Evolutionary conservation across 1,140 invertebrate species (phyloP).

Genomic region (Acromyrmex heyeri): DNA sequence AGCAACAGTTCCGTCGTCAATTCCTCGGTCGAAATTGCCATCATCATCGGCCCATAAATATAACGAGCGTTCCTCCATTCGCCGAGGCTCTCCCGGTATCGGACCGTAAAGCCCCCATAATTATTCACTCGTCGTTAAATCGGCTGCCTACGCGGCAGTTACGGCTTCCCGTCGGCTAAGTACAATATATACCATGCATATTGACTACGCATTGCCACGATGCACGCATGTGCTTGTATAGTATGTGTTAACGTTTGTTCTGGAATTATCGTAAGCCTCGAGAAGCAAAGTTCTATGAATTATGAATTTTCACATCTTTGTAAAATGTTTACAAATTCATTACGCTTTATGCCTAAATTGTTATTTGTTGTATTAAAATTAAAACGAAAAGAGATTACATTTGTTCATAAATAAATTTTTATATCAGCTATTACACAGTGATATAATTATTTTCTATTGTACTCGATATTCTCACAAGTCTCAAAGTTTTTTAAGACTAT

Average conservation of each 20-base stretch:
- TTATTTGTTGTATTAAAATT: neutral
- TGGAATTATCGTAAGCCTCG: conserved; percentile 25
- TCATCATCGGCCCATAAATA: conserved; percentile 82
- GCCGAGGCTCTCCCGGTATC: conserved; percentile 77
- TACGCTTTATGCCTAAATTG: neutral
- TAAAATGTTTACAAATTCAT: neutral
- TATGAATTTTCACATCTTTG: neutral
- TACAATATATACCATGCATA: conserved; percentile 68
- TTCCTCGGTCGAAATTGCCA: conserved; percentile 71
- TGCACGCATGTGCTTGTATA: conserved; percentile 69
- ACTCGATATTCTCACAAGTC: no score
- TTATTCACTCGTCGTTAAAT: conserved; percentile 86
- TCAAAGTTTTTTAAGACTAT: no score
- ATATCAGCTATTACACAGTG: no score
- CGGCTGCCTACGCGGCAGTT: conserved; percentile 82
- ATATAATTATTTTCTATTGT: no score
- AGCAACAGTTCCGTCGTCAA: conserved; percentile 73
- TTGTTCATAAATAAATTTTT: neutral
- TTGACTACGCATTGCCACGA: conserved; percentile 73
- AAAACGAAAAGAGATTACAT: neutral
- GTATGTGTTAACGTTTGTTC: conserved; percentile 67
- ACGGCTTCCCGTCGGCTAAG: conserved; percentile 76
- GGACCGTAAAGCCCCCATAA: conserved; percentile 84
- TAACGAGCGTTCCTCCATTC: conserved; percentile 74
- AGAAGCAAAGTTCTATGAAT: conserved; percentile 4